phyloP scores from a whole-genome alignment of 2,113 vertebrate genomes.

The Anguilla rostrata region DNA sequence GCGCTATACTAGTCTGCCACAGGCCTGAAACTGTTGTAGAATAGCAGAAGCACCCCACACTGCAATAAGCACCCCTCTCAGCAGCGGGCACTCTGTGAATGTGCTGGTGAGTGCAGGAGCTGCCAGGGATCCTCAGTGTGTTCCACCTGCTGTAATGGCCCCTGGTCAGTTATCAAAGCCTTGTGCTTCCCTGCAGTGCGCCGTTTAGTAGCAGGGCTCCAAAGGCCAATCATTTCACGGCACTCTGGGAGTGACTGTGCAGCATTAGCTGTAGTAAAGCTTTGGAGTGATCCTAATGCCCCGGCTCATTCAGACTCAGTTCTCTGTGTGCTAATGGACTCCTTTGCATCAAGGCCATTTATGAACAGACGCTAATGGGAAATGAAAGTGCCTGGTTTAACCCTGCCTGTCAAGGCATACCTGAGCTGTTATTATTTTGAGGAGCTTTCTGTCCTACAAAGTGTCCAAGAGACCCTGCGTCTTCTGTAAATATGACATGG shows the following conservation, averaged over 20 bases:
- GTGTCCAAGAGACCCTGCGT: background rate
- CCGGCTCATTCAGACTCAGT: constrained; percentile 33
- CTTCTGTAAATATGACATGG: background rate
- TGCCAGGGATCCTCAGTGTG: background rate
- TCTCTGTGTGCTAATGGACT: constrained; percentile 46
- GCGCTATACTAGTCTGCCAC: too few relatives aligned
- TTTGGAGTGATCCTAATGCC: constrained; percentile 53
- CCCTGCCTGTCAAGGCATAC: background rate
- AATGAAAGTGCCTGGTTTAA: background rate
- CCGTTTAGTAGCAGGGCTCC: background rate
- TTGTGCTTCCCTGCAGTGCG: background rate
- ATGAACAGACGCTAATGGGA: background rate
- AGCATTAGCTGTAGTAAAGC: constrained; percentile 44
- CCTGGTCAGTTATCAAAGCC: background rate
- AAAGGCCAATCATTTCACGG: background rate
- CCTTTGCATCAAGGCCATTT: background rate
- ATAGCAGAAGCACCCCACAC: too few relatives aligned
- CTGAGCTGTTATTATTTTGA: background rate
- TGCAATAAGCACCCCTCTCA: too few relatives aligned
- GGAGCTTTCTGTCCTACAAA: background rate
- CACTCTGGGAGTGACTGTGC: background rate
- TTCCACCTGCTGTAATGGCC: background rate
- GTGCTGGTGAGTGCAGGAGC: too few relatives aligned
- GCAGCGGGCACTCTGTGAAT: too few relatives aligned
- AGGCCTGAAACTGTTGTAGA: too few relatives aligned